These are phyloP conservation scores for Aplysina aerophoba DNA, from an alignment of 37 sponge, comb jelly and placozoan species.

Conservation along the genomic window DNA sequence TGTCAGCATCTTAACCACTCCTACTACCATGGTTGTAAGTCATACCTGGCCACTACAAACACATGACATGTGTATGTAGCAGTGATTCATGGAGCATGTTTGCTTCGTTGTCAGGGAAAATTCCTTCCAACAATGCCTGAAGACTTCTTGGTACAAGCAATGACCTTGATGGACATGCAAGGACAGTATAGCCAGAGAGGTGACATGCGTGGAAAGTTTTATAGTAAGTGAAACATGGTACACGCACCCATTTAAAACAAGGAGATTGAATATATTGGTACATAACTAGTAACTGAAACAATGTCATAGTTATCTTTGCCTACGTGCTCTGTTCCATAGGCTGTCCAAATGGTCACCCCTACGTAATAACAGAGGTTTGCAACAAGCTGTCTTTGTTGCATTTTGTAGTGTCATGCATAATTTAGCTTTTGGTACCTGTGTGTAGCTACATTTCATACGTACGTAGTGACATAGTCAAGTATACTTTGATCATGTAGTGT, in stretches of 20 bases:
- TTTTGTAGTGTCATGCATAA: too few species aligned
- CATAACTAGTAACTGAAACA: background rate
- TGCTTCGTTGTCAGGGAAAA: background rate
- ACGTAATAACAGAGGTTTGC: conserved; percentile 29
- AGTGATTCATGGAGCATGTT: background rate
- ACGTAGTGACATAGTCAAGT: too few species aligned
- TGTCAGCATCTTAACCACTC: background rate
- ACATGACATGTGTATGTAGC: background rate
- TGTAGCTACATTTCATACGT: too few species aligned
- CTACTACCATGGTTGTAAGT: background rate
- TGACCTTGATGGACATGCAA: conserved; percentile 17
- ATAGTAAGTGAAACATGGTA: background rate
- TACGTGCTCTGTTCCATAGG: background rate
- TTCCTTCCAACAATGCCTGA: conserved; percentile 36
- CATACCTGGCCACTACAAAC: background rate
- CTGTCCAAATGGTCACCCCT: conserved; percentile 33
- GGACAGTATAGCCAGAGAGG: background rate
- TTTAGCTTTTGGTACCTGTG: too few species aligned
- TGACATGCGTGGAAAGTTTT: conserved; percentile 29
- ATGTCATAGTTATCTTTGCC: background rate
- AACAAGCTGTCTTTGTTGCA: too few species aligned
- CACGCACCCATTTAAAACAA: background rate
- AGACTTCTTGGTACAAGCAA: conserved; percentile 24
- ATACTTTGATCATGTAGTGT: background rate
- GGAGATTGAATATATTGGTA: background rate